These are phyloP conservation scores for Amphipyra tragopoginis DNA, from an alignment of 2,888 invertebrate species.

Conservation along the genomic window DNA sequence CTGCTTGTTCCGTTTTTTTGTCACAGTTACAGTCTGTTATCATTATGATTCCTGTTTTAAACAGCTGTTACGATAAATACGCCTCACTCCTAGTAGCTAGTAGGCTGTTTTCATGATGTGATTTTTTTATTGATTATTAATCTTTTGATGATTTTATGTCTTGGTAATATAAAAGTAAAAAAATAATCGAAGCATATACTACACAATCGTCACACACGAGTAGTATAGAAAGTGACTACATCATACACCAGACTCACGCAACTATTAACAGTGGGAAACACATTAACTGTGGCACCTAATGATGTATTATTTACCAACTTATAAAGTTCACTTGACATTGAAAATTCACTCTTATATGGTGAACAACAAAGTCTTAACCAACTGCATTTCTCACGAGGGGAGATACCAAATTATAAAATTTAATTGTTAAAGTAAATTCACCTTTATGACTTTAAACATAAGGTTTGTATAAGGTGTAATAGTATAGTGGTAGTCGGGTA, in stretches of 20 bases:
- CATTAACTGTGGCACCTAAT: conserved; percentile 43
- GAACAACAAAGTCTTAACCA: neutral
- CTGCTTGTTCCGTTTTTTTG: too few relatives aligned
- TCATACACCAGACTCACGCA: conserved; percentile 22
- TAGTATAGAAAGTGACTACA: conserved; percentile 40
- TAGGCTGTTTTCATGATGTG: too few relatives aligned
- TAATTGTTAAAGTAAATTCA: conserved; percentile 1
- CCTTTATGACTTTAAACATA: neutral
- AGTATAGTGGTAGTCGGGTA: conserved; percentile 2
- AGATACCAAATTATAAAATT: neutral
- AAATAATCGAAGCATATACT: neutral
- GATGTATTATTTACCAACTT: conserved; percentile 16
- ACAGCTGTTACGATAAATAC: too few relatives aligned
- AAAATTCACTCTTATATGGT: conserved; percentile 8
- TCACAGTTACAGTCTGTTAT: too few relatives aligned
- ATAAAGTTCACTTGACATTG: neutral
- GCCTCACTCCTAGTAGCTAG: too few relatives aligned
- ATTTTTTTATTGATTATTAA: too few relatives aligned
- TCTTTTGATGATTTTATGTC: too few relatives aligned
- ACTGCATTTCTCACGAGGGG: conserved; percentile 2
- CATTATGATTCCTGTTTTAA: too few relatives aligned
- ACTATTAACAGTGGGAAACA: conserved; percentile 38
- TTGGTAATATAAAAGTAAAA: too few relatives aligned
- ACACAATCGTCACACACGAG: conserved; percentile 10
- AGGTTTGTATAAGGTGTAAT: conserved; percentile 1